Percentiles rank a stretch among this genome's conserved stretches.
Conservation (phyloP, 2,888 invertebrate genomes). For the Melanostoma mellinum region DNA sequence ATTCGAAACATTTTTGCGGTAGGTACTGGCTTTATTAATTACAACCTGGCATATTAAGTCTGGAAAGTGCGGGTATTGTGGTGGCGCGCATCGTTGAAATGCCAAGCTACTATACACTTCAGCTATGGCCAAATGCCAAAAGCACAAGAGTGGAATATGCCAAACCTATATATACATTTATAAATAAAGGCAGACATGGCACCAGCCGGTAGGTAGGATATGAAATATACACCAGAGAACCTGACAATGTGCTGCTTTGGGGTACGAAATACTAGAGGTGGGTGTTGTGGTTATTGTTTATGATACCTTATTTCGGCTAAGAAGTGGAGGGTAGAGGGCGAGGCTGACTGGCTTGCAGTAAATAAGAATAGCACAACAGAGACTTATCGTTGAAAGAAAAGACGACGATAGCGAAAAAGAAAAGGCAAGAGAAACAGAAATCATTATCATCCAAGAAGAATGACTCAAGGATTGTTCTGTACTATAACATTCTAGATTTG, state of each 20-base stretch:
- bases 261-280: slow-evolving; percentile 28
- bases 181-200: slow-evolving; percentile 19
- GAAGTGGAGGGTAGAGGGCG: background rate
- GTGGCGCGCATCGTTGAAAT: slow-evolving; percentile 33
- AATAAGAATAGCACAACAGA: slow-evolving; percentile 20
- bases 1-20: slow-evolving; percentile 8
- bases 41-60: slow-evolving; percentile 13
- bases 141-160: slow-evolving; percentile 37
- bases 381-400: slow-evolving; percentile 4
- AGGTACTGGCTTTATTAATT: slow-evolving; percentile 14
- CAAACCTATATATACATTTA: slow-evolving; percentile 13
- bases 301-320: slow-evolving; percentile 33
- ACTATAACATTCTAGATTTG: background rate
- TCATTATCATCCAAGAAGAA: slow-evolving; percentile 68
- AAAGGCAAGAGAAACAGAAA: slow-evolving; percentile 12
- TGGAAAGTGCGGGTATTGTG: background rate
- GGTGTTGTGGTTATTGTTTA: slow-evolving; percentile 67
- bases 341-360: slow-evolving; percentile 23
- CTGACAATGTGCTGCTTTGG: slow-evolving; percentile 12
- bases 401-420: background rate
- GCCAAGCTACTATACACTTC: slow-evolving; percentile 39
- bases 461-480: slow-evolving; percentile 55
- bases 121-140: slow-evolving; percentile 58
- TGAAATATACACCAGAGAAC: slow-evolving; percentile 8
- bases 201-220: background rate